Evolutionary conservation across 92 coral and sea anemone species (phyloP).

Genomic region (Desmophyllum pertusum): DNA sequence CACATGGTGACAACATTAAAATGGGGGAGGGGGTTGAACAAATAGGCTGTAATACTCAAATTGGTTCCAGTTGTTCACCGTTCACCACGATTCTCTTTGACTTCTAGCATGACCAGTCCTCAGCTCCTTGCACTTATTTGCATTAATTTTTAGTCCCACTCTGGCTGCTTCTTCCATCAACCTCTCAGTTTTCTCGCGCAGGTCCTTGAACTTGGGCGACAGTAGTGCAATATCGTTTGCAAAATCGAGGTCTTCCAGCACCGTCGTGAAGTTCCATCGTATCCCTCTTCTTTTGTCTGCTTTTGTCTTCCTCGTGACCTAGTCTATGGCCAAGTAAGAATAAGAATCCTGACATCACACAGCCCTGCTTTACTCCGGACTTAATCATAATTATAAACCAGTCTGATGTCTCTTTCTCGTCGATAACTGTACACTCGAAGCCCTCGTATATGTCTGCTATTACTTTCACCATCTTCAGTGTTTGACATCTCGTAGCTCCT

Average conservation of each 20-base stretch:
- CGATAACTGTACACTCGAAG: too few species aligned
- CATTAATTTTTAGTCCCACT: neutral
- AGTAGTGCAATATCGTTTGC: slow-evolving; percentile 21
- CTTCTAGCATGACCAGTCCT: neutral
- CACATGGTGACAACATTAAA: too few species aligned
- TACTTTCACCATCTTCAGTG: too few species aligned
- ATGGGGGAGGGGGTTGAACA: too few species aligned
- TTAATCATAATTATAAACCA: too few species aligned
- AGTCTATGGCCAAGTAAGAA: slow-evolving; percentile 25
- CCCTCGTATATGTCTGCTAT: too few species aligned
- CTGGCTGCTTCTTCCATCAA: neutral
- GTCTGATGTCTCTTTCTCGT: neutral
- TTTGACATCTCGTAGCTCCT: too few species aligned
- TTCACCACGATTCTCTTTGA: neutral
- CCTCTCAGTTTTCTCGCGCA: neutral
- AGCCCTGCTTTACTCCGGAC: too few species aligned
- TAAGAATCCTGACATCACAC: neutral
- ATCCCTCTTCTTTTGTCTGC: slow-evolving; percentile 9
- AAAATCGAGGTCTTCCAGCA: slow-evolving; percentile 22
- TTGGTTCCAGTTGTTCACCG: neutral
- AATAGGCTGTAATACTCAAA: too few species aligned
- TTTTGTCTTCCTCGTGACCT: slow-evolving; percentile 18
- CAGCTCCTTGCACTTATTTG: neutral
- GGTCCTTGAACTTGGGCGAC: neutral
- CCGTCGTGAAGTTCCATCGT: slow-evolving; percentile 9